Evolutionary conservation across 2,888 invertebrate species (phyloP), one percentile per base, ranked within the genome.

Genomic region (Acleris emargana): DNA sequence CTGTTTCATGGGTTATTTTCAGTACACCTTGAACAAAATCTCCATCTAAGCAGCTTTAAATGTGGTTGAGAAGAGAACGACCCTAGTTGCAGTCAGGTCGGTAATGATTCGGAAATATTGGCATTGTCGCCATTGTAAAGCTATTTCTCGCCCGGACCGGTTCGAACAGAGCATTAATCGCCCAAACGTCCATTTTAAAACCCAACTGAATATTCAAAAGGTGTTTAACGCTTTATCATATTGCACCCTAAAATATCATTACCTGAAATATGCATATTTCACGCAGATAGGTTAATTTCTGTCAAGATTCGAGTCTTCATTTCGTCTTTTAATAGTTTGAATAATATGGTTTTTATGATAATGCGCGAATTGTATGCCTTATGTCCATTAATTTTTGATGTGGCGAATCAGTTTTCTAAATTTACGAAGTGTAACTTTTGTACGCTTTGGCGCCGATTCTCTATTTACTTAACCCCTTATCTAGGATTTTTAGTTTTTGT

Each of bases 71-170:
- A 73, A 66, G 67, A 74, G 72, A 60, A 60, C 50, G 51, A 66
- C 66, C 66, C 66, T 69, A 75, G 76, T 73, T 67, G 71, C 73
- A 72, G 72, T 77, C 76, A 76, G 69, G 76, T 72, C 73, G 74
- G 81, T 84, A 85, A 86, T 85, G 86, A 85, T 73, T 76, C 79
- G 82, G 82, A 84, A 83, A 80, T 81, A 78, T 81, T 78, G 73
- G 74, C 71, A 78, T 83, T 83, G 81, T 82, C 71, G 73, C 71
- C 72, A 80, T 82, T 81, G 78, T 80, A 64, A 25, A 70, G 64
- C 72, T 69, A 74, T 73, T 78, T 76, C 78, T 76, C 70, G 74
- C 76, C 71, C 28, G 55, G 55, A 61, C 55, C 66, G 60, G 66
- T 57, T 60, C 32, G 13, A 7, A 47, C 6, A 43, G 6, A 25